A percentile compares a stretch with the other conserved stretches of the same genome.
Evolutionary conservation across 1,140 invertebrate species (phyloP).

Genomic region (Drosophila littoralis): DNA sequence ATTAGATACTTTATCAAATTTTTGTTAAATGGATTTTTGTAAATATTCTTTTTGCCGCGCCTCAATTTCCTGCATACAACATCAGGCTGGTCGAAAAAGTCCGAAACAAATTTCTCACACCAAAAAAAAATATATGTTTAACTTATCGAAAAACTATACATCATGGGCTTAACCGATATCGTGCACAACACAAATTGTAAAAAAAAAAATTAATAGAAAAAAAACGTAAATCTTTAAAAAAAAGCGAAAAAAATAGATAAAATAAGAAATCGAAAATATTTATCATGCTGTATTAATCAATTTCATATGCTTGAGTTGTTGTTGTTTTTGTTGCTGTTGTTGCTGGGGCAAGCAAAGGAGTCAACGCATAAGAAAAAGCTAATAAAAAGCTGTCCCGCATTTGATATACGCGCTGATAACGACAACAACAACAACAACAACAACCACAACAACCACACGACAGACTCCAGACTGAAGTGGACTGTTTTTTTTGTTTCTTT

Average conservation of each 20-base stretch:
- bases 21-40: conserved; percentile 25
- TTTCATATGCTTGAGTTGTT: conserved; percentile 68
- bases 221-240: conserved; percentile 30
- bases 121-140: conserved; percentile 1
- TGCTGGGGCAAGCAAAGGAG: too few species aligned
- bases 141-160: conserved; percentile 71
- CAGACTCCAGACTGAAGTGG: conserved; percentile 13
- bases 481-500: neutral
- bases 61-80: neutral
- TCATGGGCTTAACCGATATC: conserved; percentile 74
- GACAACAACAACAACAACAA: conserved; percentile 42
- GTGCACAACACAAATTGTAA: conserved; percentile 15
- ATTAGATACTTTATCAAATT: conserved; percentile 22
- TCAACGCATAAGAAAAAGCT: conserved; percentile 2
- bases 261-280: conserved; percentile 65
- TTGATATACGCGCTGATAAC: conserved; percentile 74
- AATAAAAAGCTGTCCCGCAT: conserved; percentile 66
- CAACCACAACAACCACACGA: conserved; percentile 31
- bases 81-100: neutral
- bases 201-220: conserved; percentile 40
- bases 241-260: conserved; percentile 21
- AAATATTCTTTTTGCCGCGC: conserved; percentile 7
- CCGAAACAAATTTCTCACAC: conserved; percentile 11
- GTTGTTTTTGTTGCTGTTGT: too few species aligned
- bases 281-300: conserved; percentile 82